A percentile compares a stretch with the other conserved stretches of the same genome.
Evolutionary conservation across 2,888 invertebrate species (phyloP).

Genomic region (Leptinotarsa peninsularis): DNA sequence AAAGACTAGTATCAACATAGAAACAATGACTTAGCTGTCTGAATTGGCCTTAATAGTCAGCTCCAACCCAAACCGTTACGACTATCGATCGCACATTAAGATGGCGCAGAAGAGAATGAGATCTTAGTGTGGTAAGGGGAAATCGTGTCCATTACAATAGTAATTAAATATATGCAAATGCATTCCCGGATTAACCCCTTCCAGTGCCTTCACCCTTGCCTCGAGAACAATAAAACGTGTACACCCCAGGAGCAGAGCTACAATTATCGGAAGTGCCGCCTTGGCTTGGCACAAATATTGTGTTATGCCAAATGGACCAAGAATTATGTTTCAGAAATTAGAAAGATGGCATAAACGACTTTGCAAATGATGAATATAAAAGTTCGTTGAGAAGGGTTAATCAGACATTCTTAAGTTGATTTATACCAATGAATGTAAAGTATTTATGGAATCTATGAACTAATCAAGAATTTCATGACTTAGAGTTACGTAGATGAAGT

Average conservation of each 20-base stretch:
- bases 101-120: constrained; percentile 50
- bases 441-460: too few species aligned
- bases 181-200: constrained; percentile 53
- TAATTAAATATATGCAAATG: constrained; percentile 59
- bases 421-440: too few species aligned
- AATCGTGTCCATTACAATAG: constrained; percentile 53
- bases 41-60: too few species aligned
- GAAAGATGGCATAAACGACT: background rate
- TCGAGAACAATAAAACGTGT: constrained; percentile 49
- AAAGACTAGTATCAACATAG: too few species aligned
- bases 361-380: background rate
- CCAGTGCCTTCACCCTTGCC: constrained; percentile 34
- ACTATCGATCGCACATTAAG: constrained; percentile 54
- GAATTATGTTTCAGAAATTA: constrained; percentile 18
- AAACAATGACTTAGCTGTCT: too few species aligned
- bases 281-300: constrained; percentile 20
- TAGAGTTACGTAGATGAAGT: too few species aligned
- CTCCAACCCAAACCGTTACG: background rate
- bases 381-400: too few species aligned
- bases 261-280: constrained; percentile 32
- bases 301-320: constrained; percentile 23
- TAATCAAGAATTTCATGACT: too few species aligned
- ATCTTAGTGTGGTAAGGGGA: constrained; percentile 47
- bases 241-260: constrained; percentile 42
- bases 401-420: too few species aligned